Conservation (phyloP, 1,140 invertebrate species). For the Eumaeus atala region DNA sequence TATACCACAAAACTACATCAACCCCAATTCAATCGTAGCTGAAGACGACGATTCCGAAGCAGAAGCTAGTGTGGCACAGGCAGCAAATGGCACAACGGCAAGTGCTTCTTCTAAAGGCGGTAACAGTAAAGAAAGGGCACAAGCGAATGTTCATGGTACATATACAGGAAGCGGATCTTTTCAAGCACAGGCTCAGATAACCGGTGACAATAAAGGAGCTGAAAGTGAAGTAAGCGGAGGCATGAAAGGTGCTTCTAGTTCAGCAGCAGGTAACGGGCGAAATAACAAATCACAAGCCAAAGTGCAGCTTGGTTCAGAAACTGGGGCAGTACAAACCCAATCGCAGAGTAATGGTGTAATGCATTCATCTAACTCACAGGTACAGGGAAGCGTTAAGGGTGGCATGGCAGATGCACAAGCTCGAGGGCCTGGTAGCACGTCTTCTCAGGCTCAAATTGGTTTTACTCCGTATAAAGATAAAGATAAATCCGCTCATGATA, state of each 20-base stretch:
- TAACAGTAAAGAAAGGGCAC: slow-evolving; percentile 81
- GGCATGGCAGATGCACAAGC: slow-evolving; percentile 89
- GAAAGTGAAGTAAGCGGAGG: slow-evolving; percentile 82
- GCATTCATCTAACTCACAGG: slow-evolving; percentile 84
- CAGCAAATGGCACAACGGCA: slow-evolving; percentile 81
- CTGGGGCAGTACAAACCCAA: slow-evolving; percentile 81
- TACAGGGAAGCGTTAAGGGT: slow-evolving; percentile 84
- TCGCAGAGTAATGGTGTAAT: slow-evolving; percentile 84
- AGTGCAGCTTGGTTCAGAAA: slow-evolving; percentile 82
- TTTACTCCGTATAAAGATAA: slow-evolving; percentile 82
- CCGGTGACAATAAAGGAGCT: slow-evolving; percentile 82
- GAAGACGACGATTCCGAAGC: slow-evolving; percentile 83
- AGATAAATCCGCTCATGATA: slow-evolving; percentile 62
- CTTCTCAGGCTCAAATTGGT: slow-evolving; percentile 89
- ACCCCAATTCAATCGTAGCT: slow-evolving; percentile 38
- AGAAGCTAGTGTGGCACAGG: slow-evolving; percentile 80
- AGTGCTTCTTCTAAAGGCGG: slow-evolving; percentile 83
- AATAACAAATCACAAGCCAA: slow-evolving; percentile 85
- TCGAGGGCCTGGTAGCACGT: slow-evolving; percentile 86
- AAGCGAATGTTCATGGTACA: slow-evolving; percentile 86
- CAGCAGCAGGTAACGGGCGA: slow-evolving; percentile 82
- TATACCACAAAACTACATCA: slow-evolving; percentile 52
- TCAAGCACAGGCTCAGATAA: slow-evolving; percentile 86
- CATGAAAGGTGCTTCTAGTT: slow-evolving; percentile 82
- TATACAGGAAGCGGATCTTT: slow-evolving; percentile 85